Conservation (phyloP, 2,113 vertebrate genomes). For the Parus major region DNA sequence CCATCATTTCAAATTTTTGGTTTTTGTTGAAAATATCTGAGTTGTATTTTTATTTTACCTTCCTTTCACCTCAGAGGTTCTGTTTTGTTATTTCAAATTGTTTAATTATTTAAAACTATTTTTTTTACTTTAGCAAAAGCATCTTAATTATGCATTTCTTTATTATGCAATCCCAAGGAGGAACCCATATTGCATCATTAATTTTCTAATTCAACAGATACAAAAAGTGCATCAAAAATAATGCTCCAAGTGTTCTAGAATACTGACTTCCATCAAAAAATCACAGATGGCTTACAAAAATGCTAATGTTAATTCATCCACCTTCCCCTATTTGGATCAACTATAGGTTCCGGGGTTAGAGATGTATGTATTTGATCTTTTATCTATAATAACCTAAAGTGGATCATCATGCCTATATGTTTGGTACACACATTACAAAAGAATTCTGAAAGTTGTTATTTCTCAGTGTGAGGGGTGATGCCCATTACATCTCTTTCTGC, state of each 20-base stretch:
- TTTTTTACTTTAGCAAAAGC: neutral
- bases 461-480: fast-evolving
- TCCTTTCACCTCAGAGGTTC: neutral
- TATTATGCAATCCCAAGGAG: neutral
- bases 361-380: neutral
- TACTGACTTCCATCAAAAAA: neutral
- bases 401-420: neutral
- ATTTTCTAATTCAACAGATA: neutral
- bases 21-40: neutral
- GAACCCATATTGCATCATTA: neutral
- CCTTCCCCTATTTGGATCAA: neutral
- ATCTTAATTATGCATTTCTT: neutral
- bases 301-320: neutral
- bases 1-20: neutral
- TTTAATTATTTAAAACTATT: neutral
- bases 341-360: neutral
- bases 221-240: neutral
- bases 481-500: neutral
- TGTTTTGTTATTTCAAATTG: neutral
- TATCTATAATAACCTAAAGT: neutral
- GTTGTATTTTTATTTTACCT: neutral
- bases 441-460: neutral
- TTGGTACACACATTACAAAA: neutral
- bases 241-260: neutral
- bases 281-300: neutral